Evolutionary conservation across 2,113 vertebrate genomes (phyloP).

Genomic region (Oryzias melastigma): DNA sequence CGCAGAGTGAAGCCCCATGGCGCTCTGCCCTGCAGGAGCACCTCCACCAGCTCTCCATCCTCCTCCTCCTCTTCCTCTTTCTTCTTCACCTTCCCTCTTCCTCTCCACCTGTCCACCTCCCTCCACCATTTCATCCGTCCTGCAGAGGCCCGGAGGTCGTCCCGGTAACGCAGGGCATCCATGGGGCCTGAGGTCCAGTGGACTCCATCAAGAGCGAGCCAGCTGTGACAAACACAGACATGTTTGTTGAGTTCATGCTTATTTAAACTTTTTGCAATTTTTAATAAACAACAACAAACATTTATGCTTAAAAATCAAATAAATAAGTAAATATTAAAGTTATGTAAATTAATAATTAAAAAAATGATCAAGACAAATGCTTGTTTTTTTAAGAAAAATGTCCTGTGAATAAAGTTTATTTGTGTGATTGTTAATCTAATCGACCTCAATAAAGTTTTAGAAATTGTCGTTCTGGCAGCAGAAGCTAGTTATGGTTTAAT

Average conservation of each 20-base stretch:
- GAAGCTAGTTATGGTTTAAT: not conserved
- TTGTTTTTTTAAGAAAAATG: too few relatives aligned
- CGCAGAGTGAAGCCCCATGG: constrained; percentile 91
- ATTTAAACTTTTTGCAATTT: too few relatives aligned
- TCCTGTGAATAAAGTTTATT: too few relatives aligned
- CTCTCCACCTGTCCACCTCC: constrained; percentile 24
- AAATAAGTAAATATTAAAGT: too few relatives aligned
- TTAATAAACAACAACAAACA: too few relatives aligned
- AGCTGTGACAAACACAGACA: not conserved
- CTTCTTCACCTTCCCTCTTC: not conserved
- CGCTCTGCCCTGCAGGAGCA: constrained; percentile 65
- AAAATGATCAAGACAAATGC: too few relatives aligned
- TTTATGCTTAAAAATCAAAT: too few relatives aligned
- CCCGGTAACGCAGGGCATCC: constrained; percentile 34
- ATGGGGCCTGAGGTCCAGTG: constrained; percentile 6
- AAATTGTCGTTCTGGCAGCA: not conserved
- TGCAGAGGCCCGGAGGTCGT: constrained; percentile 22
- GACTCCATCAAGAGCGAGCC: constrained; percentile 19
- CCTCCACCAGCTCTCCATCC: constrained; percentile 47
- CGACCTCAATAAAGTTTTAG: too few relatives aligned
- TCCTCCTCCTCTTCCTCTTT: constrained; percentile 1
- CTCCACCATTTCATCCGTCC: constrained; percentile 39
- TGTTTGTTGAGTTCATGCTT: not conserved
- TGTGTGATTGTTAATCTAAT: too few relatives aligned
- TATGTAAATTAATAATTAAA: too few relatives aligned